A percentile compares a stretch with the other conserved stretches of the same genome.
Conservation (phyloP, 2,113 vertebrate genomes). For the Patagioenas fasciata region DNA sequence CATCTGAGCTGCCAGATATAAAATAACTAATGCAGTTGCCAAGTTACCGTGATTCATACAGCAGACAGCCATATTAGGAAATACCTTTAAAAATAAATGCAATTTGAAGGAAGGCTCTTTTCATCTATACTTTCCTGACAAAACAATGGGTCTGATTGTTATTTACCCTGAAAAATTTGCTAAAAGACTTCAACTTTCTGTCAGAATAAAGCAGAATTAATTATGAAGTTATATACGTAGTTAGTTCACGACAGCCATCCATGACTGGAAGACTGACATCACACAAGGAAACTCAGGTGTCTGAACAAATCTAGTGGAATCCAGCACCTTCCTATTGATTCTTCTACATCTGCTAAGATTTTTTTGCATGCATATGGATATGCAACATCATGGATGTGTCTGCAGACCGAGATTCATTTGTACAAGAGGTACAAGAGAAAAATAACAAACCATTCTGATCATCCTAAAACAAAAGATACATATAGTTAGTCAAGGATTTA, state of each 20-base stretch:
- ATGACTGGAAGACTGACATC: background rate
- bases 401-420: background rate
- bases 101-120: background rate
- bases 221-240: background rate
- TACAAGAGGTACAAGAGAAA: background rate
- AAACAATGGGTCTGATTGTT: background rate
- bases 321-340: background rate
- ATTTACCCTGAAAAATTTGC: background rate
- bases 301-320: background rate
- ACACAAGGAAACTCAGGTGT: background rate
- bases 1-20: background rate
- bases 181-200: background rate
- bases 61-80: background rate
- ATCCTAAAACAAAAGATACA: background rate
- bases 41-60: conserved; percentile 13
- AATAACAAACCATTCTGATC: background rate
- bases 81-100: background rate
- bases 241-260: background rate
- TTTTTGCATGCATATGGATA: background rate
- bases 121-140: background rate
- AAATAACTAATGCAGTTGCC: conserved; percentile 32
- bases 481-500: background rate
- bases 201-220: background rate
- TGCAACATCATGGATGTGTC: background rate
- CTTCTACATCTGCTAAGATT: background rate